phyloP scores from a whole-genome alignment of 2,888 invertebrate genomes.

The Caenorhabditis angaria region DNA sequence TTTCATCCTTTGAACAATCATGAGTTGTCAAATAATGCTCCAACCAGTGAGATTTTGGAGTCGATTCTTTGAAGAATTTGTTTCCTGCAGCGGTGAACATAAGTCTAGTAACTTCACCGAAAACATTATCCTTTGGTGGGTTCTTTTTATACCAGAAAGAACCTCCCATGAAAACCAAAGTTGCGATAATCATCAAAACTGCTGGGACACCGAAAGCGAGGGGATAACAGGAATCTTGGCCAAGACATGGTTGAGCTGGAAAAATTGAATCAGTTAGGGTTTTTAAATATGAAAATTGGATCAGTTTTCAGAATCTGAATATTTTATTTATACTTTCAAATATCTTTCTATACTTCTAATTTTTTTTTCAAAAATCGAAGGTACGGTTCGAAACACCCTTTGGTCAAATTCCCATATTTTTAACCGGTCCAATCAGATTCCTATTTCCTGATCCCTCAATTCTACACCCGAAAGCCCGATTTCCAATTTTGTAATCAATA shows the following conservation, averaged over 20 bases:
- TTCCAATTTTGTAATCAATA: no score
- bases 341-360: not conserved
- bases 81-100: constrained; percentile 75
- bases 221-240: constrained; percentile 81
- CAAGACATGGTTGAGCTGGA: constrained; percentile 62
- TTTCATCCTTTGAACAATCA: constrained; percentile 55
- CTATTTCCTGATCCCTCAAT: no score
- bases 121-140: constrained; percentile 85
- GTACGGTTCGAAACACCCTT: no score
- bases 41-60: constrained; percentile 62
- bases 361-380: not conserved
- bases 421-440: no score
- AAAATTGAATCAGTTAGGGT: no score
- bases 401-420: no score
- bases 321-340: no score
- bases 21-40: constrained; percentile 65
- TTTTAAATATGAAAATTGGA: no score
- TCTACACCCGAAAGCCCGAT: no score
- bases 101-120: constrained; percentile 82
- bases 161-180: constrained; percentile 85
- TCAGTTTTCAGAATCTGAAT: no score
- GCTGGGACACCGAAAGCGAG: constrained; percentile 90
- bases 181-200: constrained; percentile 83
- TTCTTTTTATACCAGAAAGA: constrained; percentile 82
- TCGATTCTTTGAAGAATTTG: constrained; percentile 43